These are phyloP conservation scores for Caenorhabditis becei DNA, from an alignment of 2,888 invertebrate genomes.

Conservation along the genomic window DNA sequence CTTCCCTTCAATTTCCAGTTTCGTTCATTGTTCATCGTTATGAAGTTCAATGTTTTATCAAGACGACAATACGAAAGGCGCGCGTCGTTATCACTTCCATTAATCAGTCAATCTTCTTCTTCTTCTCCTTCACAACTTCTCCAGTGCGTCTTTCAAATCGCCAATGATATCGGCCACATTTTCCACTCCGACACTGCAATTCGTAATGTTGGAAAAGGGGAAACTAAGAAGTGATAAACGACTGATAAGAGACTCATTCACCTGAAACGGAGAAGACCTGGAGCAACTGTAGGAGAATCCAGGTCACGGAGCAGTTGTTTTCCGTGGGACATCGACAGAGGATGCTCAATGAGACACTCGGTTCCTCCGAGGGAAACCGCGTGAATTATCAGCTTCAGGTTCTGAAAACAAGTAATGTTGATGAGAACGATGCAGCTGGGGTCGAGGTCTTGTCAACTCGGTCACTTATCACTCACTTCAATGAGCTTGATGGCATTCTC, in stretches of 20 bases:
- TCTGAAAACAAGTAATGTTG: not conserved
- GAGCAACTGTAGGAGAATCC: slow-evolving; percentile 31
- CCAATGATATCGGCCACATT: slow-evolving; percentile 81
- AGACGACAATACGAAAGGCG: slow-evolving; percentile 5
- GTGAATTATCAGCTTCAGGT: slow-evolving; percentile 61
- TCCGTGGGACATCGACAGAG: slow-evolving; percentile 71
- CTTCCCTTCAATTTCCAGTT: slow-evolving; percentile 23
- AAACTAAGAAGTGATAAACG: not conserved
- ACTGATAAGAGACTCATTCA: slow-evolving; percentile 1
- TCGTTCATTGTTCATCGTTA: slow-evolving; percentile 24
- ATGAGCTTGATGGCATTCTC: slow-evolving; percentile 65
- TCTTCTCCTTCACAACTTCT: slow-evolving; percentile 25
- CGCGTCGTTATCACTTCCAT: slow-evolving; percentile 21
- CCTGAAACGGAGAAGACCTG: slow-evolving; percentile 72
- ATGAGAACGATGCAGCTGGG: too few species aligned
- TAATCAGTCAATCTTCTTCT: slow-evolving; percentile 17
- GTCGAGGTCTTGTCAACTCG: too few species aligned
- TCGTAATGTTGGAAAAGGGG: not conserved
- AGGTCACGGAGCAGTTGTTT: slow-evolving; percentile 55
- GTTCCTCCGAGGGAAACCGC: slow-evolving; percentile 75
- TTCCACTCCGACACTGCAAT: slow-evolving; percentile 82
- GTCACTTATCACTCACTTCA: slow-evolving; percentile 63
- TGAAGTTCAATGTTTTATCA: slow-evolving; percentile 36
- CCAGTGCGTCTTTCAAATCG: slow-evolving; percentile 81
- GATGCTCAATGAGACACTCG: slow-evolving; percentile 75